Evolutionary conservation across 2,113 vertebrate species (phyloP).

Genomic region (Benitochromis conjunctus): DNA sequence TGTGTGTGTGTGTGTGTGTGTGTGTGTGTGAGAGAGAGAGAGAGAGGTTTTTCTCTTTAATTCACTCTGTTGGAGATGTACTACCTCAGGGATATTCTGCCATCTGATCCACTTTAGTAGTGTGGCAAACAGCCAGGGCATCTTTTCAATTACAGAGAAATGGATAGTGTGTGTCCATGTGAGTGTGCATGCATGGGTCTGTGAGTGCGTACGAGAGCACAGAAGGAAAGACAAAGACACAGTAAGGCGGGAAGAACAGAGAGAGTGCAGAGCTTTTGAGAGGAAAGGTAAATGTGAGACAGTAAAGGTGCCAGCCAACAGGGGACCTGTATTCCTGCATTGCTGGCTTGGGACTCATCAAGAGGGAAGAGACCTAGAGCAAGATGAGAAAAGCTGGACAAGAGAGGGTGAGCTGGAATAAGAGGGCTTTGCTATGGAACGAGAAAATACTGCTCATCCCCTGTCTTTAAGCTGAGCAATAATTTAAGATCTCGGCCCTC

Average conservation of each 20-base stretch:
- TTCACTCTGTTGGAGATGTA: constrained; percentile 67
- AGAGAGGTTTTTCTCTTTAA: constrained; percentile 54
- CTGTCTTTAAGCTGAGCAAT: constrained; percentile 66
- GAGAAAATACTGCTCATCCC: constrained; percentile 50
- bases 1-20: background rate
- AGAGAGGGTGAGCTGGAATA: background rate
- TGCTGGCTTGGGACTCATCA: background rate
- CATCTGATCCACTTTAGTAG: constrained; percentile 71
- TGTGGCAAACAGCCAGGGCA: constrained; percentile 71
- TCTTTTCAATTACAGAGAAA: constrained; percentile 70
- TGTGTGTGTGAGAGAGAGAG: background rate
- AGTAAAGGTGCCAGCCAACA: constrained; percentile 2
- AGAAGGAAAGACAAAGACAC: constrained; percentile 26
- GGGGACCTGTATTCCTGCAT: background rate
- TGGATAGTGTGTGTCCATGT: constrained; percentile 50
- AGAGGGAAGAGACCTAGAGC: background rate
- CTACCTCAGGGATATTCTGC: constrained; percentile 70
- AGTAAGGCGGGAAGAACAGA: background rate
- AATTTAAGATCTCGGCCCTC: constrained; percentile 65
- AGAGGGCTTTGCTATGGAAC: constrained; percentile 29
- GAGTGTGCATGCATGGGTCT: constrained; percentile 1
- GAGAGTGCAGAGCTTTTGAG: background rate
- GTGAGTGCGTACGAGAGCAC: background rate
- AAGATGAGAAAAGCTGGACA: background rate
- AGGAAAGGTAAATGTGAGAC: background rate